A percentile compares a stretch with the other conserved stretches of the same genome.
Conservation (phyloP, 2,797 vertebrate genomes). For the Macropus fuliginosus region DNA sequence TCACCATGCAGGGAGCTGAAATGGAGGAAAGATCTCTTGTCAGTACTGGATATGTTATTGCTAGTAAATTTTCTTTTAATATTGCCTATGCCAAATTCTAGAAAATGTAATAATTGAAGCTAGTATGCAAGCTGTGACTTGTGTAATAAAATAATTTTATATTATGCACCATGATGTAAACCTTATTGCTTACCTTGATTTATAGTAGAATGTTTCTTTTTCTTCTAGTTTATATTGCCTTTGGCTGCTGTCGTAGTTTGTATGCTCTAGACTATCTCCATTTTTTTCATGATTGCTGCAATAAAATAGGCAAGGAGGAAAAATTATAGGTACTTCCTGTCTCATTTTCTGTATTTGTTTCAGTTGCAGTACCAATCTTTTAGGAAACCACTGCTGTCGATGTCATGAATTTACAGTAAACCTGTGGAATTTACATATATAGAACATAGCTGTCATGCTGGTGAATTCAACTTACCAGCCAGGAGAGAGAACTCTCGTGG, state of each 20-base stretch:
- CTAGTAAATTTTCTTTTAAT: conserved; percentile 71
- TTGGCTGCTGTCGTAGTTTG: conserved; percentile 69
- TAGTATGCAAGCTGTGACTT: conserved; percentile 65
- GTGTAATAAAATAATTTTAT: conserved; percentile 74
- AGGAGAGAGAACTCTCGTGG: conserved; percentile 70
- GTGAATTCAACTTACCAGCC: conserved; percentile 77
- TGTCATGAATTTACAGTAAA: conserved; percentile 78
- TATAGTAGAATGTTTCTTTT: conserved; percentile 72
- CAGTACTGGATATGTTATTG: conserved; percentile 44
- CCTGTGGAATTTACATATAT: conserved; percentile 79
- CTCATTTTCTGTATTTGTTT: conserved; percentile 76
- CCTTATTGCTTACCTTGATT: conserved; percentile 74
- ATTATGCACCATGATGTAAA: conserved; percentile 69
- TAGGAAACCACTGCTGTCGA: conserved; percentile 63
- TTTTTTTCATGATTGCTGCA: conserved; percentile 62
- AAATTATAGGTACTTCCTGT: conserved; percentile 66
- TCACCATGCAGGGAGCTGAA: conserved; percentile 14
- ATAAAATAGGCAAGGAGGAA: conserved; percentile 73
- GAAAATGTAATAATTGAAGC: conserved; percentile 68
- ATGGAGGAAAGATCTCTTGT: conserved; percentile 47
- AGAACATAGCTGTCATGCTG: conserved; percentile 78
- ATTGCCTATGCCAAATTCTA: conserved; percentile 61
- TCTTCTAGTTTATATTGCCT: conserved; percentile 57
- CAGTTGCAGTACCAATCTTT: conserved; percentile 68
- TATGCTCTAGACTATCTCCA: conserved; percentile 53